Conservation (phyloP, 2,888 invertebrate genomes). For the Bibio marci region DNA sequence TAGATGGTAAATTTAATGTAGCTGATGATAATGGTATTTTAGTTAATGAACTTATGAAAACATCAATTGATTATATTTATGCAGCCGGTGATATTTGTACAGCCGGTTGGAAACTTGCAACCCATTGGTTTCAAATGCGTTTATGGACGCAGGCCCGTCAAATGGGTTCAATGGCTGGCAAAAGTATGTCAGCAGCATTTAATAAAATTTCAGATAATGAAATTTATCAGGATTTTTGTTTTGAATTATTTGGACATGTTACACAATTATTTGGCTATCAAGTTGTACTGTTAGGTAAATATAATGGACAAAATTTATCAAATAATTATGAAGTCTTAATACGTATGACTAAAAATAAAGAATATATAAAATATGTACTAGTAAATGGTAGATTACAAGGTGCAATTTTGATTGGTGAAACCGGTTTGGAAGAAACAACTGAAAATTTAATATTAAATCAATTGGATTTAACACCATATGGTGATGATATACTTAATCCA, state of each 20-base stretch:
- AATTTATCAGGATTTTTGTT: constrained; percentile 80
- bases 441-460: constrained; percentile 95
- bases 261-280: constrained; percentile 89
- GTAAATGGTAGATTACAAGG: constrained; percentile 75
- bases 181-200: constrained; percentile 57
- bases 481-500: constrained; percentile 86
- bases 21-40: constrained; percentile 64
- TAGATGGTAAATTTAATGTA: constrained; percentile 31
- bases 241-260: constrained; percentile 94
- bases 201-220: constrained; percentile 12
- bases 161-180: constrained; percentile 90
- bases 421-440: constrained; percentile 93
- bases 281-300: constrained; percentile 80
- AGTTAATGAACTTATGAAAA: constrained; percentile 75
- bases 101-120: constrained; percentile 57
- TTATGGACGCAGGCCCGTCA: constrained; percentile 97
- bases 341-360: constrained; percentile 60
- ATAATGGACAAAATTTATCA: constrained; percentile 72
- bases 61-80: constrained; percentile 59
- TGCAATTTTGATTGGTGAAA: constrained; percentile 90
- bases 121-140: constrained; percentile 87
- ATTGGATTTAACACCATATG: constrained; percentile 71
- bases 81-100: constrained; percentile 92
- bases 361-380: constrained; percentile 79
- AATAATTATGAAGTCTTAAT: constrained; percentile 65